Evolutionary conservation across 2,113 vertebrate species (phyloP), one percentile per base, ranked within the genome.

Genomic region (Gadus chalcogrammus): DNA sequence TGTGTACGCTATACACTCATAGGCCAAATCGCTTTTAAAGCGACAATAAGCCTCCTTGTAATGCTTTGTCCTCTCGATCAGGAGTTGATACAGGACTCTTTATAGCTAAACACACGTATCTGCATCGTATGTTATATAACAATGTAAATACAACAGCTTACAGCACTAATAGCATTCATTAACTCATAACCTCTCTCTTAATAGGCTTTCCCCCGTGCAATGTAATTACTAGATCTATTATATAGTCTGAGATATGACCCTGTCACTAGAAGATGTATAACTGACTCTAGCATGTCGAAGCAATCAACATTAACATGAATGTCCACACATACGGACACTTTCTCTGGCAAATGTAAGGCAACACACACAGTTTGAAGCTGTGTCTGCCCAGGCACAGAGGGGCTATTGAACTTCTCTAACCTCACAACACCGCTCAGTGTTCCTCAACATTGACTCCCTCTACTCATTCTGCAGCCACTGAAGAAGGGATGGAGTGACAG

Each of bases 401-500:
- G 74, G 70, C 83, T 84, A 85, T 88, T 90, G 85, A 89, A 84
- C 78, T 59, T 42, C n/a, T 71, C 56, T 17, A 4, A 24, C 64
- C 24, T 71, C 72, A 90, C 89, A 90, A 89, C 85, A 69, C 72
- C 56, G 42, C 68, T 68, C 86, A 85, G 75, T 90, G 87, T 90
- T 88, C 72, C 28, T 72, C 75, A 69, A 71, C 18, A 5, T 58
- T 28, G 71, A 74, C 70, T 81, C 67, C 70, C 71, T 62, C 8
- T 15, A 48, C 67, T 5, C 31, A 67, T 64, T 17, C 60, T 82
- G 63, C 77, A 75, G 77, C 67, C 70, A 61, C 48, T 16, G 61
- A 60, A 61, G 62, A 61, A 75, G 78, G 71, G 70, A 74, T 52
- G 64, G 69, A 67, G 0, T 16, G 53, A 76, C 74, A 70, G 65